Percentiles rank a stretch among this genome's conserved stretches.
These are phyloP conservation scores for Frankliniella fusca DNA, from an alignment of 2,888 invertebrate genomes.

Conservation along the genomic window DNA sequence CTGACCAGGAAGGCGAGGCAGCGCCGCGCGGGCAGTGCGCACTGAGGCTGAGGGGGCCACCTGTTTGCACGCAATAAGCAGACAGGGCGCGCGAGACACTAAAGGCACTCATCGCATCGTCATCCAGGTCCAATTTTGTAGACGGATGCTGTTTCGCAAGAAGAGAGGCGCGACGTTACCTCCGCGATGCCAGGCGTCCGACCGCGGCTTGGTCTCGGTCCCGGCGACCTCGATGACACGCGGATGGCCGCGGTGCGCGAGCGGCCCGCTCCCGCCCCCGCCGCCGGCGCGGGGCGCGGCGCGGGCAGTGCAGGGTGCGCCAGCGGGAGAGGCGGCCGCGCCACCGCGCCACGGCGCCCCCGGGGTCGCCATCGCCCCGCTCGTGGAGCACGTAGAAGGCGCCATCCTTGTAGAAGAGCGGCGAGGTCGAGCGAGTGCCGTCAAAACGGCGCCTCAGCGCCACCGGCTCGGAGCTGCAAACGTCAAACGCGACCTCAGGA, in stretches of 20 bases:
- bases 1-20: neutral
- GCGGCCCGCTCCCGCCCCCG: neutral
- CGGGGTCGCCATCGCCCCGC: neutral
- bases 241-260: neutral
- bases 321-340: neutral
- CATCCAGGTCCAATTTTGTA: no score
- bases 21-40: neutral
- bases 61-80: neutral
- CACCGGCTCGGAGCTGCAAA: neutral
- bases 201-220: neutral
- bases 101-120: neutral
- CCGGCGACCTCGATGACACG: neutral
- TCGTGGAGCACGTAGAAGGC: neutral
- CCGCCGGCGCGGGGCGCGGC: neutral
- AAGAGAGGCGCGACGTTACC: no score
- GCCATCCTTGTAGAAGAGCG: neutral
- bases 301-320: no score
- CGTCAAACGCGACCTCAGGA: neutral
- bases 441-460: neutral
- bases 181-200: neutral
- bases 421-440: neutral
- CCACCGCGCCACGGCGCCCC: neutral
- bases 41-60: neutral
- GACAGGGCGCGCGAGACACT: neutral
- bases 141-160: no score